Conservation (phyloP, 2,113 vertebrate genomes). For the Phrynosoma platyrhinos region DNA sequence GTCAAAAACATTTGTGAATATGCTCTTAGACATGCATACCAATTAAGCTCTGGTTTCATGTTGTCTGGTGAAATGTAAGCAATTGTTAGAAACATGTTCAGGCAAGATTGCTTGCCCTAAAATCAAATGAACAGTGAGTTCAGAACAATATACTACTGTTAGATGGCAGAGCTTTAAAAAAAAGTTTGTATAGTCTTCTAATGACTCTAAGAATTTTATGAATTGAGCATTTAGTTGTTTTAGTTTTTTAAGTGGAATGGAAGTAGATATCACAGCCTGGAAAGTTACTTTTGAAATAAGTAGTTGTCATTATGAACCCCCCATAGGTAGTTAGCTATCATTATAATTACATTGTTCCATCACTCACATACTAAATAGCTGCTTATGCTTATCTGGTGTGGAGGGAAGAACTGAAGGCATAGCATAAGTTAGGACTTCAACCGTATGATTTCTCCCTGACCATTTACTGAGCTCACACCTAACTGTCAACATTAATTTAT, state of each 20-base stretch:
- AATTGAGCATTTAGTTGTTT: background rate
- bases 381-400: background rate
- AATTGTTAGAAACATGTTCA: background rate
- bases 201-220: background rate
- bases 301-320: background rate
- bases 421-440: background rate
- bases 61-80: background rate
- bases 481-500: too few species aligned
- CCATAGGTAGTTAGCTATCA: background rate
- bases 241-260: background rate
- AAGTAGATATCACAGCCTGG: background rate
- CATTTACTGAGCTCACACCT: background rate
- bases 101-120: background rate
- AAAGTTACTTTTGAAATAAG: background rate
- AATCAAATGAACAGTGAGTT: background rate
- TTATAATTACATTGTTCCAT: background rate
- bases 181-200: background rate
- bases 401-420: background rate
- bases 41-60: background rate
- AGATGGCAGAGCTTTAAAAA: background rate
- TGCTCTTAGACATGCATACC: background rate
- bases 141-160: background rate
- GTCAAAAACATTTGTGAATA: background rate
- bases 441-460: background rate
- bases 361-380: background rate